Percentiles rank a stretch among this genome's conserved stretches.
Evolutionary conservation across 1,140 invertebrate genomes (phyloP).

Genomic region (Panagrolaimus sp.): DNA sequence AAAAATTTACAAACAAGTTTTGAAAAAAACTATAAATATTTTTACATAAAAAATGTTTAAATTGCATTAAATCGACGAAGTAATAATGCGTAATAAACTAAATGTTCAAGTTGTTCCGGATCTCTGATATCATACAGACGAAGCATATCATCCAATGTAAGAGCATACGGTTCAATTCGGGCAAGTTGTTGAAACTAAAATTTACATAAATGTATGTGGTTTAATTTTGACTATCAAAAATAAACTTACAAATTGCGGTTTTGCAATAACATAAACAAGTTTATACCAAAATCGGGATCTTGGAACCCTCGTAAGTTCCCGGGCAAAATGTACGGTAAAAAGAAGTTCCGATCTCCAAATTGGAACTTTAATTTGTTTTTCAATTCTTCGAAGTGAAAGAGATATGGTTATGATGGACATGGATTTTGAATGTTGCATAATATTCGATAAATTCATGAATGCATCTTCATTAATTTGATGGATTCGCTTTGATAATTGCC

Average conservation of each 20-base stretch:
- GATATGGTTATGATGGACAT: background rate
- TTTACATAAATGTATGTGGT: background rate
- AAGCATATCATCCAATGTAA: slow-evolving; percentile 1
- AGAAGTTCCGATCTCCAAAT: background rate
- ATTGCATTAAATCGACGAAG: background rate
- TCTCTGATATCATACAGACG: background rate
- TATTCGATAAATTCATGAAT: background rate
- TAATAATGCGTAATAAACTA: background rate
- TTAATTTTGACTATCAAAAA: background rate
- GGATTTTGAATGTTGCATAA: background rate
- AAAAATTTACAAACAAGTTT: too few species aligned
- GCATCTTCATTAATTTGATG: background rate
- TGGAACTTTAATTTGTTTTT: slow-evolving; percentile 3
- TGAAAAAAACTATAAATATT: too few species aligned
- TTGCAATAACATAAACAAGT: background rate
- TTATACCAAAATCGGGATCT: background rate
- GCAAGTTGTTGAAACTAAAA: background rate
- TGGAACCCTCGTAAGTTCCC: background rate
- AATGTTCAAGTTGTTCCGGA: slow-evolving; percentile 12
- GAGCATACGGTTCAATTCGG: slow-evolving; percentile 3
- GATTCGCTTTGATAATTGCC: background rate
- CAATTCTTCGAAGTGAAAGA: background rate
- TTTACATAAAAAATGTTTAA: background rate
- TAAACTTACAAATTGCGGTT: slow-evolving; percentile 11
- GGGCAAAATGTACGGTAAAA: background rate